These are phyloP conservation scores for Proterorhinus semilunaris DNA, from an alignment of 2,113 vertebrate genomes.

Conservation along the genomic window DNA sequence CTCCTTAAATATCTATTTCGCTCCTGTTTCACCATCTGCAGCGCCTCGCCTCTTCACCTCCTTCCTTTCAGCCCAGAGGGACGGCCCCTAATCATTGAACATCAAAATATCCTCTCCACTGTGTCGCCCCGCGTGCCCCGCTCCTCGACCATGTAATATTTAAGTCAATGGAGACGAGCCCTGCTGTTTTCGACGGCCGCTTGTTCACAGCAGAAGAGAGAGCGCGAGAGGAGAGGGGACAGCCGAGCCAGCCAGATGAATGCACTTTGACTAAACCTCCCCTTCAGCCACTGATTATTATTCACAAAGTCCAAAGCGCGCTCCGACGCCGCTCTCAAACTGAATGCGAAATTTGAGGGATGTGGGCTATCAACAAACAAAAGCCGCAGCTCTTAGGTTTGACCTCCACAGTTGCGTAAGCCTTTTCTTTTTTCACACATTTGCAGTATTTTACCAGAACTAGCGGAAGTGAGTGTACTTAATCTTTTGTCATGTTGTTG, in stretches of 20 bases:
- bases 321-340: constrained; percentile 40
- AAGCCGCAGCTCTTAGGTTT: constrained; percentile 20
- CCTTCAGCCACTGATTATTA: constrained; percentile 71
- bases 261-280: constrained; percentile 67
- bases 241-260: constrained; percentile 57
- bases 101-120: constrained; percentile 46
- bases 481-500: constrained; percentile 1
- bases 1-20: constrained; percentile 25
- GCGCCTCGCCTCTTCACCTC: constrained; percentile 23
- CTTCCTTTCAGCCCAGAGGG: constrained; percentile 31
- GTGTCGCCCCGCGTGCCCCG: constrained; percentile 42
- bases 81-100: constrained; percentile 47
- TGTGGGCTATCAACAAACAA: constrained; percentile 42
- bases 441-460: background rate
- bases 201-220: constrained; percentile 17
- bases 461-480: background rate
- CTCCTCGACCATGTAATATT: constrained; percentile 62
- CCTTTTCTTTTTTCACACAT: background rate
- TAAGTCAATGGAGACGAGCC: constrained; percentile 49
- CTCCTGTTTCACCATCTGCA: constrained; percentile 17
- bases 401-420: background rate
- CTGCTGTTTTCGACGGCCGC: constrained; percentile 48
- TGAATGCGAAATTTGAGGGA: constrained; percentile 43
- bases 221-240: constrained; percentile 26
- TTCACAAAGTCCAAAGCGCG: constrained; percentile 57